phyloP scores from a whole-genome alignment of 2,888 invertebrate genomes.

The Cybosia mesomella region DNA sequence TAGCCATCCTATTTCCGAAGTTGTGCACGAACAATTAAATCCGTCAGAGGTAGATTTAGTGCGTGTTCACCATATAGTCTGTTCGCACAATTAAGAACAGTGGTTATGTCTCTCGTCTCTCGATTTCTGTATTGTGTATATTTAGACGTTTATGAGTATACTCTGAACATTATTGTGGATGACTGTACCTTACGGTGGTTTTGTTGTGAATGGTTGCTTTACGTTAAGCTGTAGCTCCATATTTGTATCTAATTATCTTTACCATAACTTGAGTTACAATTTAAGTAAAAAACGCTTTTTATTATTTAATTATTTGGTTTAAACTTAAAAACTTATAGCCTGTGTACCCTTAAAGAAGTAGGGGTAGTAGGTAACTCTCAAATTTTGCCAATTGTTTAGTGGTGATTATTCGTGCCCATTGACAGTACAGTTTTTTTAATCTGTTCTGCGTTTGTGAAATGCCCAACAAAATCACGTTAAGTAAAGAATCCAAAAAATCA shows the following conservation, averaged over 20 bases:
- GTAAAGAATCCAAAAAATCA: background rate
- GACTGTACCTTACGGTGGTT: slow-evolving; percentile 31
- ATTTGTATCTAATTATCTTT: background rate
- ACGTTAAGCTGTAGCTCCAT: slow-evolving; percentile 8
- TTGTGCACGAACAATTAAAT: slow-evolving; percentile 51
- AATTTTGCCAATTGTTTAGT: too few species aligned
- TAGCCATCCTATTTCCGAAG: slow-evolving; percentile 43
- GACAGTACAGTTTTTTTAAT: background rate
- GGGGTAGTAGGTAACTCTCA: too few species aligned
- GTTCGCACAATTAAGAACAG: slow-evolving; percentile 64
- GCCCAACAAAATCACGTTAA: background rate
- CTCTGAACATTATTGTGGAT: slow-evolving; percentile 47
- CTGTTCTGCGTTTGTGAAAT: background rate
- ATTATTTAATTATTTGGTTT: too few species aligned
- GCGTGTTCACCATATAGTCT: slow-evolving; percentile 39
- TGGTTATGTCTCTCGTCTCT: slow-evolving; percentile 55
- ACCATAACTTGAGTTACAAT: background rate
- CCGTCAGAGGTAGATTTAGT: slow-evolving; percentile 54
- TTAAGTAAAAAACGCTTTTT: too few species aligned
- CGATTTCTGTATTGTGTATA: slow-evolving; percentile 60
- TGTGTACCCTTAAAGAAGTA: too few species aligned
- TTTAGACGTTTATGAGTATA: slow-evolving; percentile 68
- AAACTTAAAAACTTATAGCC: too few species aligned
- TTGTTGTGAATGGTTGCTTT: slow-evolving; percentile 32
- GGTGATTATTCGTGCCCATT: background rate